Evolutionary conservation across 2,888 invertebrate genomes (phyloP).

Genomic region (Amphipoea oculea): DNA sequence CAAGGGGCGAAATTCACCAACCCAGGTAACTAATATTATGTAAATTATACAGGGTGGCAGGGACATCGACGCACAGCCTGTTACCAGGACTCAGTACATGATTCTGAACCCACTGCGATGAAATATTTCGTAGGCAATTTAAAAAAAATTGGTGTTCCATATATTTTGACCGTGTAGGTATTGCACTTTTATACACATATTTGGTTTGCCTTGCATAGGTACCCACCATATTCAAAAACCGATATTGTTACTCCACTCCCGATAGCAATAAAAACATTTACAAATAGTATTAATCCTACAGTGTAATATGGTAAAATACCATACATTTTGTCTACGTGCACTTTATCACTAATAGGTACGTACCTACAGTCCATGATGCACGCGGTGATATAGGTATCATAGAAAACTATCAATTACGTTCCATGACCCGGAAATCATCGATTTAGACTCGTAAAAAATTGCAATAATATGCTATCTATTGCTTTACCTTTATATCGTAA

Average conservation of each 20-base stretch:
- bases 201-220: neutral
- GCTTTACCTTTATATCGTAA: neutral
- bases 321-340: constrained; percentile 27
- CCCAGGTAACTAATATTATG: neutral
- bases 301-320: constrained; percentile 1
- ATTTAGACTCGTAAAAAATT: constrained; percentile 35
- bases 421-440: constrained; percentile 15
- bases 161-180: too few species aligned
- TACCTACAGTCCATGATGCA: neutral
- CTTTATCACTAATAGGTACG: constrained; percentile 7
- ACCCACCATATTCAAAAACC: constrained; percentile 69
- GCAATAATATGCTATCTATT: constrained; percentile 25
- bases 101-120: too few species aligned
- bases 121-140: too few species aligned
- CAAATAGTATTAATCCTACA: constrained; percentile 11
- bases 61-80: too few species aligned
- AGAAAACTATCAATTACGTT: constrained; percentile 2
- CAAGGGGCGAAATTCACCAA: neutral
- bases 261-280: neutral
- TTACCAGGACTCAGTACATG: too few species aligned
- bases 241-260: constrained; percentile 12
- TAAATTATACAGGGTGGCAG: neutral
- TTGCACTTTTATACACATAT: too few species aligned
- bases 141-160: too few species aligned
- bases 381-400: neutral